Conservation (phyloP, 1,140 invertebrate species). For the Drosophila trapezifrons region DNA sequence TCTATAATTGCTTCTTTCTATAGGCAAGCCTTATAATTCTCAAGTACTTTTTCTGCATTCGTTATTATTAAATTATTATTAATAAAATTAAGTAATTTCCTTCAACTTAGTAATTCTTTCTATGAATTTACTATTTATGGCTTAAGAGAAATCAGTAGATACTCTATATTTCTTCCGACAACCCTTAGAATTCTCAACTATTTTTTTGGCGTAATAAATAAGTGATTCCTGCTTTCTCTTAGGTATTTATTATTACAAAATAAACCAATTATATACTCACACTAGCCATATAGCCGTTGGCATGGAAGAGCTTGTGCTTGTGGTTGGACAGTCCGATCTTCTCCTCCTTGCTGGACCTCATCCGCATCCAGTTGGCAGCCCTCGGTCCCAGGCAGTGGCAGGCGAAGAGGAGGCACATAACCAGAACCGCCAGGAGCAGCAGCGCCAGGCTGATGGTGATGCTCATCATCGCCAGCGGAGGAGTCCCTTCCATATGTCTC, state of each 20-base stretch:
- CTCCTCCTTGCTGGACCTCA: constrained; percentile 87
- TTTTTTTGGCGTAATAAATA: neutral
- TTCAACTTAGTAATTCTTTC: too few relatives aligned
- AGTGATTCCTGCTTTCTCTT: neutral
- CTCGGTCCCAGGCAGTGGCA: constrained; percentile 86
- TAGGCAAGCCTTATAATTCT: too few relatives aligned
- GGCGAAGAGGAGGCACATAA: constrained; percentile 82
- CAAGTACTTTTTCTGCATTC: too few relatives aligned
- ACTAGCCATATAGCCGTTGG: constrained; percentile 88
- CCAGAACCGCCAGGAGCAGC: constrained; percentile 76
- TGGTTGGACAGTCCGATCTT: constrained; percentile 86
- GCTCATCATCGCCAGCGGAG: constrained; percentile 73
- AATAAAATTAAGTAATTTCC: too few relatives aligned
- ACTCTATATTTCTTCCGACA: neutral
- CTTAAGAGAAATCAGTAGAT: too few relatives aligned
- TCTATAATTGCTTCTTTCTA: too few relatives aligned
- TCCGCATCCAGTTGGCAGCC: constrained; percentile 86
- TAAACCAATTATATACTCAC: constrained; percentile 41
- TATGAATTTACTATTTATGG: too few relatives aligned
- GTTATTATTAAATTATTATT: too few relatives aligned
- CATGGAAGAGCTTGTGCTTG: constrained; percentile 86
- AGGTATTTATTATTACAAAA: neutral
- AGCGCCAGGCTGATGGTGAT: constrained; percentile 78
- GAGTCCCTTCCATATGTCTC: constrained; percentile 75
- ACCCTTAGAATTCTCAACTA: neutral